Evolutionary conservation across 2,797 vertebrate species (phyloP).

Genomic region (Pseudochromis fuscus): DNA sequence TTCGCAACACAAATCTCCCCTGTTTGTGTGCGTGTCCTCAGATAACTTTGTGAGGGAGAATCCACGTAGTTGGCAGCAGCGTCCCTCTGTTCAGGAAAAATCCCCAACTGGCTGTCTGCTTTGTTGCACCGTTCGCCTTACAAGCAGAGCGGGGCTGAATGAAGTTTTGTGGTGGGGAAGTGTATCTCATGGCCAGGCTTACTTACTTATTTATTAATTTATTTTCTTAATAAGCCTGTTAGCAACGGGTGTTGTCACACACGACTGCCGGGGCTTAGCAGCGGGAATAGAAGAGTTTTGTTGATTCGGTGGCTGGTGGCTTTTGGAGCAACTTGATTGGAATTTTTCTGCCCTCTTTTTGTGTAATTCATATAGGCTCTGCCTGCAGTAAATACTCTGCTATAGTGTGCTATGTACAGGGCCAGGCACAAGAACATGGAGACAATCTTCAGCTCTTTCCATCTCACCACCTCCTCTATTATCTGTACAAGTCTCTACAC

Average conservation of each 20-base stretch:
- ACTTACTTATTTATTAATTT: conserved; percentile 49
- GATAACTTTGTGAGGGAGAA: conserved; percentile 67
- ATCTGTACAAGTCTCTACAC: not conserved
- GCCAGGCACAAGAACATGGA: not conserved
- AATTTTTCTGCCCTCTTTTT: conserved; percentile 18
- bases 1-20: conserved; percentile 21
- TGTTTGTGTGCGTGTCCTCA: conserved; percentile 36
- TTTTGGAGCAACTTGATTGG: conserved; percentile 61
- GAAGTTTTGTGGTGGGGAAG: conserved; percentile 58
- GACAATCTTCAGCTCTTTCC: not conserved
- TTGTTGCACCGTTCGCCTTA: conserved; percentile 52
- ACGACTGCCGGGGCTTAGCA: conserved; percentile 56
- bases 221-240: conserved; percentile 77
- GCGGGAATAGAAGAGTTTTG: conserved; percentile 53
- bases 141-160: conserved; percentile 58
- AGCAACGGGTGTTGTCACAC: conserved; percentile 63
- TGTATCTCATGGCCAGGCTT: conserved; percentile 59
- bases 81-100: conserved; percentile 51
- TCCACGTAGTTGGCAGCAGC: conserved; percentile 34
- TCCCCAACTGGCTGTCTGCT: conserved; percentile 57
- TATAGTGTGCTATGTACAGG: not conserved
- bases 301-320: conserved; percentile 48
- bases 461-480: not conserved
- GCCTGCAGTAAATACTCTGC: conserved; percentile 17
- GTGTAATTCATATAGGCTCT: conserved; percentile 15